A percentile compares a stretch with the other conserved stretches of the same genome.
These are phyloP conservation scores for Ichneumoninae sp. DNA, from an alignment of 2,888 invertebrate genomes.

Conservation along the genomic window DNA sequence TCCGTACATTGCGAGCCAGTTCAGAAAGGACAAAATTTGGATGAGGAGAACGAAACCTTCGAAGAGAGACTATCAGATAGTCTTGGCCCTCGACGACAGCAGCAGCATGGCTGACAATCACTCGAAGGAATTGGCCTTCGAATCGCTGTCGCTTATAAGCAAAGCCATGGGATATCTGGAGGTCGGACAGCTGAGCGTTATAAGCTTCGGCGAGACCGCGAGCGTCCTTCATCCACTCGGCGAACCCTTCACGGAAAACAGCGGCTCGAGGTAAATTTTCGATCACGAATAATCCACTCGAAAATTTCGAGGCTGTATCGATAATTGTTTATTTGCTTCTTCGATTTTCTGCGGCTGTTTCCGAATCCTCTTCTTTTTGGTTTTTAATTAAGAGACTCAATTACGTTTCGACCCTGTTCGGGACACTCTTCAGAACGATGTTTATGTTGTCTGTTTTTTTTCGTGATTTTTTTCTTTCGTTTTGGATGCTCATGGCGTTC, in stretches of 20 bases:
- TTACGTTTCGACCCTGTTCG: too few relatives aligned
- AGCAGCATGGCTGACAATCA: constrained; percentile 95
- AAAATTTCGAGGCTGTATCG: not conserved
- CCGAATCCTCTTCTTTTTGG: too few relatives aligned
- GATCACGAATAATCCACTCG: not conserved
- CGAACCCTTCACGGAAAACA: constrained; percentile 94
- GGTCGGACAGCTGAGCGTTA: constrained; percentile 95
- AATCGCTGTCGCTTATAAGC: constrained; percentile 95
- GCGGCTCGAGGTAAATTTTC: constrained; percentile 88
- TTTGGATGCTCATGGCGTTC: too few relatives aligned
- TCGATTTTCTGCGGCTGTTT: too few relatives aligned
- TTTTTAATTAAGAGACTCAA: too few relatives aligned
- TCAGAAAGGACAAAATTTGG: constrained; percentile 99
- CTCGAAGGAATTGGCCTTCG: constrained; percentile 96
- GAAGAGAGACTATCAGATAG: constrained; percentile 97
- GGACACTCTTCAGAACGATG: not conserved
- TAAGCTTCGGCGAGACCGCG: constrained; percentile 95
- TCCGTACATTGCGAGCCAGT: constrained; percentile 99
- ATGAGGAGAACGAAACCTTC: constrained; percentile 97
- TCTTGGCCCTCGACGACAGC: constrained; percentile 98
- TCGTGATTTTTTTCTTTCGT: too few relatives aligned
- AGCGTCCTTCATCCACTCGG: constrained; percentile 94
- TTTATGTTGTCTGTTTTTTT: not conserved
- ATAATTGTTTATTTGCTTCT: not conserved
- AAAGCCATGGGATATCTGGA: constrained; percentile 96